phyloP scores from a whole-genome alignment of 1,140 invertebrate genomes.

The Drosophila ambigua region DNA sequence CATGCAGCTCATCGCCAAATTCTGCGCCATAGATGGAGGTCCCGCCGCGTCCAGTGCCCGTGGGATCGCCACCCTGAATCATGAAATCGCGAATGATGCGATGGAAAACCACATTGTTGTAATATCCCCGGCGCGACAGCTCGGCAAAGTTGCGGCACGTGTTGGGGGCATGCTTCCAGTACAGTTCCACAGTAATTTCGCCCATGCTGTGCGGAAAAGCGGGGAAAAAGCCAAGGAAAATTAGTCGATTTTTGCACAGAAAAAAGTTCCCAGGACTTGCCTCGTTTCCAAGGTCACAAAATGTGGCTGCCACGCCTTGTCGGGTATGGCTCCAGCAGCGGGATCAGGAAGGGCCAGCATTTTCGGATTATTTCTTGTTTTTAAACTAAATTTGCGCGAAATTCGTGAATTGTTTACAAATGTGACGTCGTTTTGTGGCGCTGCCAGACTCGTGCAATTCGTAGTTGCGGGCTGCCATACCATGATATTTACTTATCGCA shows the following conservation, averaged over 20 bases:
- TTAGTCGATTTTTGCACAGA: not conserved
- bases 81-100: slow-evolving; percentile 98
- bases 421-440: not conserved
- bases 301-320: slow-evolving; percentile 94
- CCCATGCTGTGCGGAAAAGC: slow-evolving; percentile 92
- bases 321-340: slow-evolving; percentile 87
- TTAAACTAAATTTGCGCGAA: not conserved
- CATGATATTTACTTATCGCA: too few species aligned
- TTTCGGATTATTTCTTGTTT: slow-evolving; percentile 1
- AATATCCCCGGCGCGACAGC: slow-evolving; percentile 95
- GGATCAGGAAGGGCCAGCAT: slow-evolving; percentile 54
- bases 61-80: slow-evolving; percentile 98
- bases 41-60: slow-evolving; percentile 96
- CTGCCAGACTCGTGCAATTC: too few species aligned
- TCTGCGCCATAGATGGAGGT: slow-evolving; percentile 97
- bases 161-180: slow-evolving; percentile 98
- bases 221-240: too few species aligned
- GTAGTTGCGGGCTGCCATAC: too few species aligned
- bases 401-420: slow-evolving; percentile 14
- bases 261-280: slow-evolving; percentile 85
- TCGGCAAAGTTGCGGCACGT: slow-evolving; percentile 99
- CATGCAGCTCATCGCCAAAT: slow-evolving; percentile 98
- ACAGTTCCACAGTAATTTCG: slow-evolving; percentile 94
- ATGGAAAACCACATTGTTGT: slow-evolving; percentile 98
- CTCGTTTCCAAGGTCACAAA: slow-evolving; percentile 91